Evolutionary conservation across 2,797 vertebrate genomes (phyloP).

Genomic region (Cyclura pinguis): DNA sequence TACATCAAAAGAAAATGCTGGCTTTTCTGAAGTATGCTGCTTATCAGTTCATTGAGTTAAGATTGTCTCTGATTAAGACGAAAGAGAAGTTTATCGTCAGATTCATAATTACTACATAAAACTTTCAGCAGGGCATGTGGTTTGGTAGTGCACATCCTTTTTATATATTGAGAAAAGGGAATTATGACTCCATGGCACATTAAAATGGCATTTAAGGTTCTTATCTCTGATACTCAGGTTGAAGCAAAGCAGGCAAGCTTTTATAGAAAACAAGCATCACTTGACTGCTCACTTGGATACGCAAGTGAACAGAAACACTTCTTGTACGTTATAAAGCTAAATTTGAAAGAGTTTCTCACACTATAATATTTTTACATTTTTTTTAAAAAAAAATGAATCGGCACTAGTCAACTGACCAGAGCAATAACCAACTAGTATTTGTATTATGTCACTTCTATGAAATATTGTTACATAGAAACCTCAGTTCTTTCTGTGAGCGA

Average conservation of each 20-base stretch:
- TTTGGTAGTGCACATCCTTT: background rate
- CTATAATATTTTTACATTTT: background rate
- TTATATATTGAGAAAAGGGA: conserved; percentile 10
- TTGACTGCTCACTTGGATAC: conserved; percentile 23
- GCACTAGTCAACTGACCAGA: background rate
- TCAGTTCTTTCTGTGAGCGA: too few relatives aligned
- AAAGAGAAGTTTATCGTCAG: conserved; percentile 11
- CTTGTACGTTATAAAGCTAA: background rate
- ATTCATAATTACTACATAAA: conserved; percentile 24
- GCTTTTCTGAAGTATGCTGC: conserved; percentile 23
- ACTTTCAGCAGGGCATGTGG: conserved; percentile 1
- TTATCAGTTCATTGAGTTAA: conserved; percentile 23
- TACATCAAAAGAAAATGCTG: conserved; percentile 6
- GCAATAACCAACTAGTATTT: background rate
- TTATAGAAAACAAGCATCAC: conserved; percentile 2
- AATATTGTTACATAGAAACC: background rate
- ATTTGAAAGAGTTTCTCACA: background rate
- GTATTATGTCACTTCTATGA: background rate
- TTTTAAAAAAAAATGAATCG: background rate
- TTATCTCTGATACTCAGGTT: conserved; percentile 17
- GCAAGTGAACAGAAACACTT: background rate
- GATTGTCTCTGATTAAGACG: background rate
- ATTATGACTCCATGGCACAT: conserved; percentile 1
- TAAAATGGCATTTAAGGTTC: conserved; percentile 29
- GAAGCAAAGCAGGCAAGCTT: conserved; percentile 7